Evolutionary conservation across 1,140 invertebrate species (phyloP), one percentile per base, ranked within the genome.

Genomic region (Drosophila pandora): DNA sequence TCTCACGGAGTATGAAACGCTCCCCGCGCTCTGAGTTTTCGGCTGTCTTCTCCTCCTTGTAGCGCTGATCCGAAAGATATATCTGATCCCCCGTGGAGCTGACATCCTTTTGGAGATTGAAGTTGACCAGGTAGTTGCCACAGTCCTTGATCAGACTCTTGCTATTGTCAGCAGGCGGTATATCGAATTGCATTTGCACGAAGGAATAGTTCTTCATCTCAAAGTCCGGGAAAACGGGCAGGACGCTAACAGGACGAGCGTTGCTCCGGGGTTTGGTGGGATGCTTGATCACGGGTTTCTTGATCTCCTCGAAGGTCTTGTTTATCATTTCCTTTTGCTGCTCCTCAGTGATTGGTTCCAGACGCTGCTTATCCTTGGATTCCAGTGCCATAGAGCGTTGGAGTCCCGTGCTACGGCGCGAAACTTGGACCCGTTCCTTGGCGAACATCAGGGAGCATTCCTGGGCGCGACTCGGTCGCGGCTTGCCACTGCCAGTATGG

Each of bases 31-130:
- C 75, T 1, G 45, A 8, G 5, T 5, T 73, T 2, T 79, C 71
- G 2, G 60, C 21, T 0, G 32, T 41, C 34, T 52, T 77, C 6
- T 84, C 76, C 28, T 76, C 80, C 12, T 32, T 83, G 34, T 68
- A 83, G 32, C 80, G 70, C 41, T 84, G 64, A 17, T 83, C 80
- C 6, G 80, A 76, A 0, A 76, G 0, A 7, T 50, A 83, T 0
- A 30, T 9, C 0, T 3, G 22, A 1, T 34, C 28, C 0, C 2
- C 28, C 0, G 9, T 0, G 0, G 13, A 2, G 0, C 1, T 8
- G 0, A 2, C 7, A 2, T 7, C 25, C 13, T 5, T 7, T 3
- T 28, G 59, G 9, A 4, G 7, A n/a, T 50, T 60, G 2, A 84
- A 83, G 34, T 84, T 83, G 1, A 84, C 3, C 17, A 64, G 23